Conservation (phyloP, 23 tunicate genomes). For the Clavelina lepadiformis region DNA sequence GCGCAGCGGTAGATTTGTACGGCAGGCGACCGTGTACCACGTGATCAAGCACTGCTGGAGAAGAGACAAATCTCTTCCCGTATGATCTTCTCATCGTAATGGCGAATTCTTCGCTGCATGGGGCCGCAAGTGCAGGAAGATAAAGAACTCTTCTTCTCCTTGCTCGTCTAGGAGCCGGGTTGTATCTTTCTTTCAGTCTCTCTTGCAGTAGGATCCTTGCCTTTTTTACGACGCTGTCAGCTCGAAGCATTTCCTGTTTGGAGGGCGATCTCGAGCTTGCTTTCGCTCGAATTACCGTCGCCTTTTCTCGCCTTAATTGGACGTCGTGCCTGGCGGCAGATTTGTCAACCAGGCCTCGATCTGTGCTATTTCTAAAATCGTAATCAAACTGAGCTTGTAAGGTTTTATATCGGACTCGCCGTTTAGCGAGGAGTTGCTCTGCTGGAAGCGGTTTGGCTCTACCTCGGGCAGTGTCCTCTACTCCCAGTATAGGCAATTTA, state of each 20-base stretch:
- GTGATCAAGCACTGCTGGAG: conserved; percentile 44
- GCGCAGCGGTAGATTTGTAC: conserved; percentile 13
- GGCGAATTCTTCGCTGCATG: conserved; percentile 63
- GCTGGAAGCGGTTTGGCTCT: background rate
- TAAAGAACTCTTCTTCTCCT: conserved; percentile 16
- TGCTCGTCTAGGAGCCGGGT: no score
- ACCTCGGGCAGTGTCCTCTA: background rate
- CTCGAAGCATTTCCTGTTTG: no score
- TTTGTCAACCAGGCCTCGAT: no score
- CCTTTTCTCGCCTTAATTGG: no score
- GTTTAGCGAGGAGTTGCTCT: background rate
- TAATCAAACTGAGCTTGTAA: no score
- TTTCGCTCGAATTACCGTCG: no score
- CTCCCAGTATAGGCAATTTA: background rate
- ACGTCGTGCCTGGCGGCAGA: no score
- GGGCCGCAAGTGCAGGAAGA: conserved; percentile 48
- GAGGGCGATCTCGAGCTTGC: background rate
- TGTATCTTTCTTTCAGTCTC: background rate
- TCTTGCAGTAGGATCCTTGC: conserved; percentile 24
- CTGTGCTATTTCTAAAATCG: no score
- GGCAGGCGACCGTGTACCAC: conserved; percentile 30
- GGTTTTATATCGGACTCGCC: no score
- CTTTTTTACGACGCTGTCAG: conserved; percentile 17
- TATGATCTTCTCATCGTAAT: conserved; percentile 39
- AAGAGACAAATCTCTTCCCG: conserved; percentile 33